Percentiles rank a stretch among this genome's conserved stretches.
phyloP scores from a whole-genome alignment of 2,113 vertebrate species.

The Neopipo cinnamomea region DNA sequence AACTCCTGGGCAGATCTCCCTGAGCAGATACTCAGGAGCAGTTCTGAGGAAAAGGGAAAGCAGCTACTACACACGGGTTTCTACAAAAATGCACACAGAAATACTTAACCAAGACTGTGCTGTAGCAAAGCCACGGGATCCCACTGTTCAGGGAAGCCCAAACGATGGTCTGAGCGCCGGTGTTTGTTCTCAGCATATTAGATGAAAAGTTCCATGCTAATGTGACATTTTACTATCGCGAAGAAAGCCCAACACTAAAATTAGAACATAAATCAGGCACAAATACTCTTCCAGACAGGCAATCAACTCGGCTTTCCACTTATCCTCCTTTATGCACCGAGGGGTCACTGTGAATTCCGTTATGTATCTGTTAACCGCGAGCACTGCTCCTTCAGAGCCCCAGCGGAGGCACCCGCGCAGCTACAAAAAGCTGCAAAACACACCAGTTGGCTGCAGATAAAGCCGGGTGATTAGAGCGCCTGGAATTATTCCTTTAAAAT shows the following conservation, averaged over 20 bases:
- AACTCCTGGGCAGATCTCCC: not conserved
- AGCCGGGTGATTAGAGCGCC: not conserved
- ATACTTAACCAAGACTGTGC: not conserved
- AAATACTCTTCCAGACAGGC: conserved; percentile 62
- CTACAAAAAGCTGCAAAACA: not conserved
- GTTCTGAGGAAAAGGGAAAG: not conserved
- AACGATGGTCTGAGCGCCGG: not conserved
- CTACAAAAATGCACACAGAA: accelerated
- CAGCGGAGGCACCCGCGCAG: not conserved
- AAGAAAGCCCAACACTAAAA: conserved; percentile 70
- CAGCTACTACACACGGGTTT: accelerated
- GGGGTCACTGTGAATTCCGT: conserved; percentile 1
- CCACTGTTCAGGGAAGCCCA: not conserved
- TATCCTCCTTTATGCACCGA: conserved; percentile 28
- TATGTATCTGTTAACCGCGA: not conserved
- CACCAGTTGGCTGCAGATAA: not conserved
- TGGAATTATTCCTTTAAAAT: conserved; percentile 39
- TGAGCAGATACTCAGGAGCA: accelerated
- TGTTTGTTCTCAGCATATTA: not conserved
- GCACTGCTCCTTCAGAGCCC: not conserved
- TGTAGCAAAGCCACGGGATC: not conserved
- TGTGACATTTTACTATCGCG: conserved; percentile 65
- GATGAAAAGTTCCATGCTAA: conserved; percentile 68
- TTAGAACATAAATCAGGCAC: conserved; percentile 74
- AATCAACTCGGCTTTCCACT: conserved; percentile 60